Percentiles rank a stretch among this genome's conserved stretches.
Conservation (phyloP, 2,888 invertebrate species). For the Cremastinae sp. region DNA sequence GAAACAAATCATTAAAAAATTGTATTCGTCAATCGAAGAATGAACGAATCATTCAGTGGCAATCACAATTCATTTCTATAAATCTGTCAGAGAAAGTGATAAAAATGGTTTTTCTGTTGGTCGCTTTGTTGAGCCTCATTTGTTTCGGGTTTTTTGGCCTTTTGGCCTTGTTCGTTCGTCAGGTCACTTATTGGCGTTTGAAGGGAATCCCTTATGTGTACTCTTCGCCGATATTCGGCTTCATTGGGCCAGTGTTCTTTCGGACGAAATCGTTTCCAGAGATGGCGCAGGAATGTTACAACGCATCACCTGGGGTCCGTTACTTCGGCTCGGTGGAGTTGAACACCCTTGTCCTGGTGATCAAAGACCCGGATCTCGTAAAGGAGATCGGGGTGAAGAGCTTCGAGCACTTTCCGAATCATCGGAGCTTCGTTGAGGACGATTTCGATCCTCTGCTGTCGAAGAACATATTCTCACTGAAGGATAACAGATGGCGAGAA, state of each 20-base stretch:
- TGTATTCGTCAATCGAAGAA: too few relatives aligned
- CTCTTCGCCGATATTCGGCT: slow-evolving; percentile 58
- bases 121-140: slow-evolving; percentile 42
- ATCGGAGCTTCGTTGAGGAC: slow-evolving; percentile 64
- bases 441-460: slow-evolving; percentile 68
- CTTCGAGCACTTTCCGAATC: slow-evolving; percentile 70
- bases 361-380: slow-evolving; percentile 71
- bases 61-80: too few relatives aligned
- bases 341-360: slow-evolving; percentile 63
- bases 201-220: slow-evolving; percentile 59
- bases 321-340: slow-evolving; percentile 67
- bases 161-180: background rate
- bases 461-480: slow-evolving; percentile 67
- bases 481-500: slow-evolving; percentile 70
- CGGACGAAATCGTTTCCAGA: slow-evolving; percentile 39
- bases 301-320: slow-evolving; percentile 52
- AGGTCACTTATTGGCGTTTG: slow-evolving; percentile 65
- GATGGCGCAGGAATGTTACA: slow-evolving; percentile 32
- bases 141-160: slow-evolving; percentile 26
- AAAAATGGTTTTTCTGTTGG: slow-evolving; percentile 2
- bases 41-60: too few relatives aligned
- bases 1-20: too few relatives aligned
- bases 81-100: too few relatives aligned
- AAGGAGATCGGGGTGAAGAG: slow-evolving; percentile 69
- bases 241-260: slow-evolving; percentile 53